Evolutionary conservation across 2,888 invertebrate species (phyloP).

Genomic region (Ypsolopha scabrella): DNA sequence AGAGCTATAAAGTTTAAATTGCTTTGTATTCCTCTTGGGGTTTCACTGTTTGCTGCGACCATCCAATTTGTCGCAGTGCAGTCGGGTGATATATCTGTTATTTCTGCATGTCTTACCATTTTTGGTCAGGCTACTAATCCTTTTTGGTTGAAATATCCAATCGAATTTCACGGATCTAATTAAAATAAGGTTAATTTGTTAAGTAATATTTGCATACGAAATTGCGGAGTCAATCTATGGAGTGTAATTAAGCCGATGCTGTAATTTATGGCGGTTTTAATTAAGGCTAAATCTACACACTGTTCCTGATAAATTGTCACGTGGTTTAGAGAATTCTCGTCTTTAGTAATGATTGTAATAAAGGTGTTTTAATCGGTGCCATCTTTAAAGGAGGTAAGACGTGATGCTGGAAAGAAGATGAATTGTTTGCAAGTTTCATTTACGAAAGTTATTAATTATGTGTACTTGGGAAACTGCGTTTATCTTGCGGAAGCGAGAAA

Average conservation of each 20-base stretch:
- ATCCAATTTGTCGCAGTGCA: conserved; percentile 9
- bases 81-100: conserved; percentile 1
- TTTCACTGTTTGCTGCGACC: background rate
- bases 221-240: background rate
- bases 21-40: background rate
- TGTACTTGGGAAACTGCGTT: too few species aligned
- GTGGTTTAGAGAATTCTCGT: too few species aligned
- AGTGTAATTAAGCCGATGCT: conserved; percentile 15
- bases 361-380: too few species aligned
- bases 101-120: too few species aligned
- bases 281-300: conserved; percentile 11
- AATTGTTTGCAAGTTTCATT: too few species aligned
- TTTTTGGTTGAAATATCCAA: too few species aligned
- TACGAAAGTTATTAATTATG: too few species aligned
- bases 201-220: background rate
- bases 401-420: too few species aligned
- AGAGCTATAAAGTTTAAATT: background rate
- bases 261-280: conserved; percentile 20
- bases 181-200: background rate
- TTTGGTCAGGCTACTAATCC: too few species aligned
- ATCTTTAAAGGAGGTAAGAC: too few species aligned
- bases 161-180: background rate
- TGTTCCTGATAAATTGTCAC: background rate
- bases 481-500: too few species aligned
- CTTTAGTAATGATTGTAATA: too few species aligned